phyloP scores from a whole-genome alignment of 2,113 vertebrate genomes.

The Rousettus leschenaultii region DNA sequence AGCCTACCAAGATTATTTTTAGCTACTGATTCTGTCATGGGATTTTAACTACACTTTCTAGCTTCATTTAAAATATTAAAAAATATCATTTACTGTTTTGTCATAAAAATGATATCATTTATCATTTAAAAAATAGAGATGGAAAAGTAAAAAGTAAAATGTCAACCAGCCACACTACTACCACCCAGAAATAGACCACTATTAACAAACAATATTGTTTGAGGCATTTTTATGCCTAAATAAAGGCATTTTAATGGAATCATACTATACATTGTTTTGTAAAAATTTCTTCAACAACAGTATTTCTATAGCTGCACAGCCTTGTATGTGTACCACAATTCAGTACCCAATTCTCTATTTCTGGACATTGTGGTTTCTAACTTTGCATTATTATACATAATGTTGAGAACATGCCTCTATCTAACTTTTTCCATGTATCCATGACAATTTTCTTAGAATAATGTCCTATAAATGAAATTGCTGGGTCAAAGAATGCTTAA shows the following conservation, averaged over 20 bases:
- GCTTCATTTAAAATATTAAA: neutral
- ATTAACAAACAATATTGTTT: slow-evolving; percentile 7
- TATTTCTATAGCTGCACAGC: neutral
- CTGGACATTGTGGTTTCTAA: neutral
- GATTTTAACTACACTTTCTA: slow-evolving; percentile 43
- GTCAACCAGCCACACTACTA: neutral
- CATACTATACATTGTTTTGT: neutral
- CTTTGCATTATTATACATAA: neutral
- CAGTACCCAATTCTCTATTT: neutral
- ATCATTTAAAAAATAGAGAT: neutral
- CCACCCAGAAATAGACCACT: neutral
- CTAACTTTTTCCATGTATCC: neutral
- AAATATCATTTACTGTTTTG: neutral
- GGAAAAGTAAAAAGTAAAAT: neutral
- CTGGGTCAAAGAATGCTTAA: neutral
- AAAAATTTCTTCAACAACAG: slow-evolving; percentile 9
- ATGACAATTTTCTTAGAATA: slow-evolving; percentile 37
- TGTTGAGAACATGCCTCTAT: neutral
- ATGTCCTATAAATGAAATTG: slow-evolving; percentile 12
- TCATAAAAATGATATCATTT: neutral
- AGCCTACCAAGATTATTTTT: slow-evolving; percentile 37
- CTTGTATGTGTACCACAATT: neutral
- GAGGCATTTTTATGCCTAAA: neutral
- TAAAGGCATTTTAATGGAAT: neutral
- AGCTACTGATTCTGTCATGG: slow-evolving; percentile 10